Evolutionary conservation across 2,113 vertebrate species (phyloP).

Genomic region (Amblyopsis rosae): DNA sequence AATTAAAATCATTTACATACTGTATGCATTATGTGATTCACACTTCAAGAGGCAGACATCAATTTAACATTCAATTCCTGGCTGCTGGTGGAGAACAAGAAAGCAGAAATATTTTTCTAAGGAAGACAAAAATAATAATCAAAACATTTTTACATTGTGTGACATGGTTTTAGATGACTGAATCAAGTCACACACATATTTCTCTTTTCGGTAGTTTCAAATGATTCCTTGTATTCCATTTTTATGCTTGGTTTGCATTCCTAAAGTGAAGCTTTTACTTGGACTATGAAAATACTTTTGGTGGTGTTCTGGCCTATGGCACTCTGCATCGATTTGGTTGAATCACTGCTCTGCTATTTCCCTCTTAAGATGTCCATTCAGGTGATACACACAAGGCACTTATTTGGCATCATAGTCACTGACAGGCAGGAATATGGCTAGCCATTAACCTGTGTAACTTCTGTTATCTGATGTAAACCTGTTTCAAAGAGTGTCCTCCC

Average conservation of each 20-base stretch:
- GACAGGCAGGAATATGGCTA: slow-evolving; percentile 60
- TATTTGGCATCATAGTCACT: slow-evolving; percentile 70
- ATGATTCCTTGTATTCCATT: slow-evolving; percentile 16
- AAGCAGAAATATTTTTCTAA: slow-evolving; percentile 82
- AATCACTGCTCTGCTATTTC: slow-evolving; percentile 59
- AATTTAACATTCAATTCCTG: slow-evolving; percentile 46
- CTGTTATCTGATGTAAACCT: slow-evolving; percentile 51
- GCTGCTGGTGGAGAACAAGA: slow-evolving; percentile 72
- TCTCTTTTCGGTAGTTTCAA: slow-evolving; percentile 14
- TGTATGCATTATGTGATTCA: slow-evolving; percentile 6
- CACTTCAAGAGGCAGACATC: slow-evolving; percentile 4
- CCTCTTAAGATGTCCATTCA: slow-evolving; percentile 60
- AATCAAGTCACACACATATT: slow-evolving; percentile 24
- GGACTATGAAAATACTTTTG: slow-evolving; percentile 49
- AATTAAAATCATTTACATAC: too few species aligned
- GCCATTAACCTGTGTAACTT: slow-evolving; percentile 62
- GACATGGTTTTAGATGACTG: too few species aligned
- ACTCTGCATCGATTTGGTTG: slow-evolving; percentile 71
- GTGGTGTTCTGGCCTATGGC: slow-evolving; percentile 75
- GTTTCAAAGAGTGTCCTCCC: slow-evolving; percentile 60
- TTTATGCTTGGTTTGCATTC: slow-evolving; percentile 16
- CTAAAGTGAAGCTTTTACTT: slow-evolving; percentile 25
- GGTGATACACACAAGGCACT: slow-evolving; percentile 79
- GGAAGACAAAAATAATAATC: slow-evolving; percentile 65
- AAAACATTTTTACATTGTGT: slow-evolving; percentile 26